These are phyloP conservation scores for Loxodonta africana DNA, from an alignment of 2,113 vertebrate species.

Conservation along the genomic window DNA sequence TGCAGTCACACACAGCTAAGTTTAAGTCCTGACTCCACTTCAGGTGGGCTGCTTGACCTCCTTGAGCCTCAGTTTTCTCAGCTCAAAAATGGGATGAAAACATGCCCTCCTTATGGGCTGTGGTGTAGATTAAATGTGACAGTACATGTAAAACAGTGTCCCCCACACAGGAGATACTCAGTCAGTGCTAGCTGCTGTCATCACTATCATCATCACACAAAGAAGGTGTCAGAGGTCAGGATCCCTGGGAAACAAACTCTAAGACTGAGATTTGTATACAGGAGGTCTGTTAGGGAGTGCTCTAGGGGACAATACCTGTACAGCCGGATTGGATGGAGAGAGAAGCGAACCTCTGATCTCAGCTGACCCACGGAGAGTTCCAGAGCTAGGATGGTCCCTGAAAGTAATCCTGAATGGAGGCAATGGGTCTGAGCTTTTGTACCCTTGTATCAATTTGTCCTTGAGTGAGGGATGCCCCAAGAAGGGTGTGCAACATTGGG, in stretches of 20 bases:
- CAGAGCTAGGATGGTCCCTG: neutral
- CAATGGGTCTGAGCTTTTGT: neutral
- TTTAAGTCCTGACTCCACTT: neutral
- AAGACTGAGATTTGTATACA: neutral
- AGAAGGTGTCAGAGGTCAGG: neutral
- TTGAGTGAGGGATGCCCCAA: neutral
- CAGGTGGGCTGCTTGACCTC: neutral
- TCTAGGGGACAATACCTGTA: neutral
- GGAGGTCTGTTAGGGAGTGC: neutral
- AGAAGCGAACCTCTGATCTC: neutral
- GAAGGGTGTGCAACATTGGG: neutral
- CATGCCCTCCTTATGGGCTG: fast-evolving
- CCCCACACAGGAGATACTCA: neutral
- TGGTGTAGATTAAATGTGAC: neutral
- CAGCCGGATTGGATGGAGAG: neutral
- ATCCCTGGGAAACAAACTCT: neutral
- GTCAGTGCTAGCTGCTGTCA: fast-evolving
- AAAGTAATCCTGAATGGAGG: neutral
- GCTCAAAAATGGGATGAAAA: neutral
- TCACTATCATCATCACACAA: neutral
- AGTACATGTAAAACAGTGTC: neutral
- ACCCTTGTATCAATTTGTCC: neutral
- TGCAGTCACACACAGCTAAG: neutral
- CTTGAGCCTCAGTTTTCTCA: too few relatives aligned
- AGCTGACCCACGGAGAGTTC: neutral